These are phyloP conservation scores for Phyllotreta cruciferae DNA, from an alignment of 2,888 invertebrate genomes.

Conservation along the genomic window DNA sequence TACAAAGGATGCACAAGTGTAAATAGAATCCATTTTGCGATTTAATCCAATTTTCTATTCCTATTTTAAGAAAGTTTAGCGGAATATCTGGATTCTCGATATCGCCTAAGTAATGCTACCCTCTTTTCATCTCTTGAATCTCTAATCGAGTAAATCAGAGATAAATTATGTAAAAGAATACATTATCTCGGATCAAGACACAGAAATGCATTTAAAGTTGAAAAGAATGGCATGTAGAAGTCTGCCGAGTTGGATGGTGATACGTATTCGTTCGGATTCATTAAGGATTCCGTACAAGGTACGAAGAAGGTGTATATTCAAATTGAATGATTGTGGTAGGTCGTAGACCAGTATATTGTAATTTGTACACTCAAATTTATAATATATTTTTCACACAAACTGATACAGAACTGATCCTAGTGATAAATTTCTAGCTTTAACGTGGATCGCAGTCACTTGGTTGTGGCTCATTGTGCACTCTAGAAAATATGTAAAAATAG, in stretches of 20 bases:
- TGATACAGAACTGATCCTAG: too few species aligned
- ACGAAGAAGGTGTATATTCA: slow-evolving; percentile 24
- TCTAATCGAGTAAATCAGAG: slow-evolving; percentile 29
- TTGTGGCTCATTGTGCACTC: too few species aligned
- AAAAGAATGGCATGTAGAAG: slow-evolving; percentile 21
- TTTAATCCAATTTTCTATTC: too few species aligned
- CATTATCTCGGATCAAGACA: slow-evolving; percentile 27
- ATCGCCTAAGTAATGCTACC: slow-evolving; percentile 5
- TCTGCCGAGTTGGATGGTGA: slow-evolving; percentile 8
- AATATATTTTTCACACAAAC: too few species aligned
- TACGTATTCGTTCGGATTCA: slow-evolving; percentile 5
- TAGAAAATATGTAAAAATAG: too few species aligned
- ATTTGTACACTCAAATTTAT: too few species aligned
- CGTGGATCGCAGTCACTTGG: too few species aligned
- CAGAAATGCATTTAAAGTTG: slow-evolving; percentile 29
- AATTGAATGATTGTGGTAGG: slow-evolving; percentile 12
- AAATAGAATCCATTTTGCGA: too few species aligned
- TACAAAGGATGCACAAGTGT: too few species aligned
- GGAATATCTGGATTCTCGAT: slow-evolving; percentile 16
- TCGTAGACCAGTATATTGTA: not conserved
- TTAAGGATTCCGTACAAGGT: slow-evolving; percentile 29
- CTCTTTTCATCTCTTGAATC: slow-evolving; percentile 31
- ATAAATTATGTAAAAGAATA: slow-evolving; percentile 32
- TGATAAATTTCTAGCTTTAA: too few species aligned
- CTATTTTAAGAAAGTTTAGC: slow-evolving; percentile 4